Conservation (phyloP, 2,113 vertebrate genomes). For the Bombycilla garrulus region DNA sequence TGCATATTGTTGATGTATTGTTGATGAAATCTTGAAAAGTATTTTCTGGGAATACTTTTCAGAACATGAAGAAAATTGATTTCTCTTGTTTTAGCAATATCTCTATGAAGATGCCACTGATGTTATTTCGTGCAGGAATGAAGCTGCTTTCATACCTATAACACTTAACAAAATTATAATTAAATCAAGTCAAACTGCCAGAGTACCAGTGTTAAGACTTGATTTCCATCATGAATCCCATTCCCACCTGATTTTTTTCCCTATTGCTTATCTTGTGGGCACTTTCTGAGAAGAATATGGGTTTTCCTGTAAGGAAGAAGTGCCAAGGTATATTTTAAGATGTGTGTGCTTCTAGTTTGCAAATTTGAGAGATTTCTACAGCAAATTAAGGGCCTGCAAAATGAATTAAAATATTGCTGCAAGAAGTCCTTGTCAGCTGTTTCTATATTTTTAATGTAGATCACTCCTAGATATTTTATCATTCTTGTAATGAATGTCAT, state of each 20-base stretch:
- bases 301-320: background rate
- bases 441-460: background rate
- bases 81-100: background rate
- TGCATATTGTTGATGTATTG: background rate
- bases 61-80: background rate
- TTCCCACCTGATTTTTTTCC: background rate
- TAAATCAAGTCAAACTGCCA: background rate
- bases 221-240: background rate
- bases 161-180: background rate
- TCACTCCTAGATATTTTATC: background rate
- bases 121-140: background rate
- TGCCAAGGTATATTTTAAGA: background rate
- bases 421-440: background rate
- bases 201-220: background rate
- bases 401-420: background rate
- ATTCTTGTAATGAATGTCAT: background rate
- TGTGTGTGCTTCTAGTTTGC: background rate
- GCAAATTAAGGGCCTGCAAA: background rate
- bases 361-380: background rate
- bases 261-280: background rate
- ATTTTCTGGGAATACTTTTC: background rate
- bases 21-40: background rate
- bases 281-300: background rate
- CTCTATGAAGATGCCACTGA: background rate
- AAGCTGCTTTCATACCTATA: background rate